Percentiles rank a stretch among this genome's conserved stretches.
Conservation (phyloP, 1,140 invertebrate species). For the Zaprionus ornatus region DNA sequence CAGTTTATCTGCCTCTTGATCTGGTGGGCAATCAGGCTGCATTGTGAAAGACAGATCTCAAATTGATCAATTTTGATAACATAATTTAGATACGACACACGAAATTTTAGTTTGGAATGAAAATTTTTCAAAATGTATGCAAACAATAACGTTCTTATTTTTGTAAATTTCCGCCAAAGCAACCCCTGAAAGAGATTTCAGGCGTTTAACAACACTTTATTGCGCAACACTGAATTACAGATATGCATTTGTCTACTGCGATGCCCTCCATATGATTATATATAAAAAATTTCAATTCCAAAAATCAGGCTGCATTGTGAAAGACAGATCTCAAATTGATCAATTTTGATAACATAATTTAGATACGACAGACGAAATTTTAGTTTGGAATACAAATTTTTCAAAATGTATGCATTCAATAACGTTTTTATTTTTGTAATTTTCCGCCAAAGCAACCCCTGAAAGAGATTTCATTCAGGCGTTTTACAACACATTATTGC, state of each 20-base stretch:
- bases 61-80: not conserved
- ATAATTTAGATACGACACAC: slow-evolving; percentile 27
- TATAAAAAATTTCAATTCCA: too few species aligned
- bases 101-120: not conserved
- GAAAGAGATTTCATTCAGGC: too few species aligned
- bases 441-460: not conserved
- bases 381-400: not conserved
- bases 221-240: not conserved
- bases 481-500: too few species aligned
- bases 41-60: slow-evolving; percentile 8
- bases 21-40: slow-evolving; percentile 15
- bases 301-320: slow-evolving; percentile 25
- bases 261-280: too few species aligned
- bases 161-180: not conserved
- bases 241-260: too few species aligned
- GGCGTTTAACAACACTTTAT: not conserved
- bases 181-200: too few species aligned
- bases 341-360: slow-evolving; percentile 22
- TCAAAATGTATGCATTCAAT: not conserved
- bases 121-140: not conserved
- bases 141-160: not conserved
- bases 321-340: not conserved
- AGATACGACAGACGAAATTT: slow-evolving; percentile 7
- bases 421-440: not conserved
- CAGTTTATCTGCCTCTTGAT: not conserved